phyloP scores from a whole-genome alignment of 1,140 invertebrate species.

The Pogonomyrmex californicus region DNA sequence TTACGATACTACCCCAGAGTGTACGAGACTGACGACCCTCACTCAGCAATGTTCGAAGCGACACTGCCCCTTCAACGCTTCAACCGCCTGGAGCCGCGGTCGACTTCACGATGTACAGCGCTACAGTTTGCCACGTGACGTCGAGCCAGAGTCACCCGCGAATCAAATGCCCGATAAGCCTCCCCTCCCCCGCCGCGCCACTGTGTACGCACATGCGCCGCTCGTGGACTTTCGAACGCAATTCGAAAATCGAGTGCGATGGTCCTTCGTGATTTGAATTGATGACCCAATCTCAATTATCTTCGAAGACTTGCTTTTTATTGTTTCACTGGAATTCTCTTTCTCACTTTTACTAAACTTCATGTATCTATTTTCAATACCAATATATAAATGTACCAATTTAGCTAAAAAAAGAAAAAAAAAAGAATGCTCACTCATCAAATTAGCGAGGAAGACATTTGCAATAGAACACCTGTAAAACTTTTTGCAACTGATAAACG shows the following conservation, averaged over 20 bases:
- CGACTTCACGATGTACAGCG: neutral
- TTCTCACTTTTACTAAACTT: no score
- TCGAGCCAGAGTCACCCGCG: neutral
- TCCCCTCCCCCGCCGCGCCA: neutral
- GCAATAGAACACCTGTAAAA: neutral
- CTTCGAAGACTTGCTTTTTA: no score
- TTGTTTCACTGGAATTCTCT: no score
- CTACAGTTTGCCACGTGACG: conserved; percentile 23
- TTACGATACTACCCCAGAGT: neutral
- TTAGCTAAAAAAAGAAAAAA: no score
- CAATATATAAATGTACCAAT: no score
- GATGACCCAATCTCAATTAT: no score
- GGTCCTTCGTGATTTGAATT: no score
- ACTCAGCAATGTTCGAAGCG: conserved; percentile 36
- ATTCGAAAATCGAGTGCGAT: neutral
- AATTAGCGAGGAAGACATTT: no score
- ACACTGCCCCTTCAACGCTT: conserved; percentile 27
- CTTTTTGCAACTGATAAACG: neutral
- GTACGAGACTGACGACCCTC: neutral
- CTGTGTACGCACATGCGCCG: conserved; percentile 11
- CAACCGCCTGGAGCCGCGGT: neutral
- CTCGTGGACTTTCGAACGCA: neutral
- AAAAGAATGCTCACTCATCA: no score
- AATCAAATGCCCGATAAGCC: conserved; percentile 4
- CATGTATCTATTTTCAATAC: no score